Percentiles rank a stretch among this genome's conserved stretches.
phyloP scores from a whole-genome alignment of 2,888 invertebrate species.

The Agrochola macilenta region DNA sequence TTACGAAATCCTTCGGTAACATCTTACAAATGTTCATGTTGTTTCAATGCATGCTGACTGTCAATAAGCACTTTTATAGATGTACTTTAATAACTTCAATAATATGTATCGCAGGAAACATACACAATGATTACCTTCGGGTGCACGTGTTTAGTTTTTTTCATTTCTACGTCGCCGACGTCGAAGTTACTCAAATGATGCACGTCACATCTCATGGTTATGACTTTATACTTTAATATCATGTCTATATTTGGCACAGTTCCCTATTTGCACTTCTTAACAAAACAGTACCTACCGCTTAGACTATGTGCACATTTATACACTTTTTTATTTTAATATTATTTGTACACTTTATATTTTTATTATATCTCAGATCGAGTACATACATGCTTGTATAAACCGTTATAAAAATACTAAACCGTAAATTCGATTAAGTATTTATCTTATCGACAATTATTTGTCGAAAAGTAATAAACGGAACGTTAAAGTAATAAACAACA shows the following conservation, averaged over 20 bases:
- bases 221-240: conserved; percentile 6
- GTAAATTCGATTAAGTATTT: conserved; percentile 1
- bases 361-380: conserved; percentile 26
- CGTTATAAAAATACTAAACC: conserved; percentile 7
- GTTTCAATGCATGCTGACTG: conserved; percentile 62
- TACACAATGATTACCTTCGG: conserved; percentile 18
- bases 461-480: background rate
- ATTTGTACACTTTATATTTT: conserved; percentile 20
- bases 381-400: conserved; percentile 7
- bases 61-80: conserved; percentile 34
- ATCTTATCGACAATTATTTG: background rate
- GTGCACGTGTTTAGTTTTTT: conserved; percentile 31
- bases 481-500: background rate
- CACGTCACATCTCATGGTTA: conserved; percentile 41
- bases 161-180: background rate
- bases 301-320: conserved; percentile 44
- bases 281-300: conserved; percentile 52
- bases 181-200: conserved; percentile 29
- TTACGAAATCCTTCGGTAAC: conserved; percentile 25
- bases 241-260: conserved; percentile 39
- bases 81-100: conserved; percentile 1
- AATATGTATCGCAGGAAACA: conserved; percentile 13
- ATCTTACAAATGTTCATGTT: conserved; percentile 13
- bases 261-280: conserved; percentile 48
- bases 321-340: conserved; percentile 34